Evolutionary conservation across 2,888 invertebrate genomes (phyloP).

Genomic region (Cosmorhoe ocellata): DNA sequence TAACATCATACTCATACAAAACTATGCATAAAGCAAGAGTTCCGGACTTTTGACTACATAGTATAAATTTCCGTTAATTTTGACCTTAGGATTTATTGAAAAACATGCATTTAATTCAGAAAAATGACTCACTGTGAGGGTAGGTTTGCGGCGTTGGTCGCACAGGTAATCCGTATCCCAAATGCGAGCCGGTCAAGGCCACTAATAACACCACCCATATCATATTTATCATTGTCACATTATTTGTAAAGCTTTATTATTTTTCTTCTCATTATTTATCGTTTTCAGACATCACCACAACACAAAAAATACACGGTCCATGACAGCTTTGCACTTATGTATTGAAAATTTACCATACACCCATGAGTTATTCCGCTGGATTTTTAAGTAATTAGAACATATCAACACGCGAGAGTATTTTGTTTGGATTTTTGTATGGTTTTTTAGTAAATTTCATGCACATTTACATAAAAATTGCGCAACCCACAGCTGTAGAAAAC

Average conservation of each 20-base stretch:
- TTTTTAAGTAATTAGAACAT: conserved; percentile 54
- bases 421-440: conserved; percentile 57
- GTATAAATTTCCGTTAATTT: not conserved
- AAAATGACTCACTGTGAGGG: conserved; percentile 75
- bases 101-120: conserved; percentile 49
- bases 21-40: not conserved
- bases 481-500: conserved; percentile 80
- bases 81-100: conserved; percentile 22
- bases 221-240: conserved; percentile 75
- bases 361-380: conserved; percentile 50
- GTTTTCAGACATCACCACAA: conserved; percentile 76
- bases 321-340: conserved; percentile 66
- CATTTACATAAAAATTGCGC: conserved; percentile 81
- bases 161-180: conserved; percentile 71
- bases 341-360: conserved; percentile 53
- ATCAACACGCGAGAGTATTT: conserved; percentile 50
- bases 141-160: conserved; percentile 73
- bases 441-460: conserved; percentile 64
- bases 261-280: conserved; percentile 78
- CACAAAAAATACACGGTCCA: conserved; percentile 80
- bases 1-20: not conserved
- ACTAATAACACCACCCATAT: conserved; percentile 77
- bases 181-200: conserved; percentile 71
- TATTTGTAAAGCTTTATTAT: conserved; percentile 75
- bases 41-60: not conserved